Percentiles rank a stretch among this genome's conserved stretches.
phyloP scores from a whole-genome alignment of 2,113 vertebrate genomes.

The Sardina pilchardus region DNA sequence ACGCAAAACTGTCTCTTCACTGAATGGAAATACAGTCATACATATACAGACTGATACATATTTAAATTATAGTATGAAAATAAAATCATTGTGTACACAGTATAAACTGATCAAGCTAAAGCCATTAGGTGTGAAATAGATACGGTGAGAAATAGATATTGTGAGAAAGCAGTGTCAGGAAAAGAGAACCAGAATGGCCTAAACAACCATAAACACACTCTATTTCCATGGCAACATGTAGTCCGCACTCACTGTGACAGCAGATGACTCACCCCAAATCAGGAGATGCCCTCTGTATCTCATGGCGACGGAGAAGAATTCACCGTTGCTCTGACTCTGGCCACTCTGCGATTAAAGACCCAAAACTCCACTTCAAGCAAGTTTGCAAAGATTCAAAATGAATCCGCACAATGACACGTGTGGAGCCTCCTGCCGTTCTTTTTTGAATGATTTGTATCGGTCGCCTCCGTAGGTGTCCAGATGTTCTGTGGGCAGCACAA shows the following conservation, averaged over 20 bases:
- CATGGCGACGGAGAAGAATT: background rate
- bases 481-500: background rate
- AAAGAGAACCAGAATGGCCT: background rate
- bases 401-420: background rate
- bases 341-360: background rate
- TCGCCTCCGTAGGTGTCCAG: background rate
- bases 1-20: background rate
- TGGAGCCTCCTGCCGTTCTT: background rate
- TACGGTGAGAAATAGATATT: too few relatives aligned
- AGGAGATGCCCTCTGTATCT: background rate
- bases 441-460: background rate
- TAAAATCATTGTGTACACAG: too few relatives aligned
- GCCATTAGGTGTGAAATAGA: too few relatives aligned
- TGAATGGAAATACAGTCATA: background rate
- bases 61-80: too few relatives aligned
- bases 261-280: slow-evolving; percentile 10
- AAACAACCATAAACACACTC: background rate
- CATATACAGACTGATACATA: too few relatives aligned
- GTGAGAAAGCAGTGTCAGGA: background rate
- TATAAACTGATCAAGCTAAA: background rate
- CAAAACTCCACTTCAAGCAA: background rate
- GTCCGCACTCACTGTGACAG: background rate
- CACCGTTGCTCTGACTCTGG: background rate
- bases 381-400: background rate
- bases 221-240: background rate